phyloP scores from a whole-genome alignment of 1,140 invertebrate species.

The Drosophila dunni region DNA sequence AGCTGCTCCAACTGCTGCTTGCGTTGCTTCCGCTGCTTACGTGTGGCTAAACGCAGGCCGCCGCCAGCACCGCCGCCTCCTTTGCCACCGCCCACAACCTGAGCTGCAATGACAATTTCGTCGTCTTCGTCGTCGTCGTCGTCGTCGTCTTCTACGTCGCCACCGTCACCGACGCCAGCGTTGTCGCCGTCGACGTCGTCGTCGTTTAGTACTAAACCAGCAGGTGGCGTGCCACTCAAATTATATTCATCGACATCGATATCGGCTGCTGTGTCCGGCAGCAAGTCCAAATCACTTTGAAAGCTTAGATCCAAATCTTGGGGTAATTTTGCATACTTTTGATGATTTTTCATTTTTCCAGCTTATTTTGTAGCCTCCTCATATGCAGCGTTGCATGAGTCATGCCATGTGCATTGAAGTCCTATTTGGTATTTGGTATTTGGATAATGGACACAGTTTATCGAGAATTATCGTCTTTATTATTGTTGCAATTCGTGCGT shows the following conservation, averaged over 20 bases:
- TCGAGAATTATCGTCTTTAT: constrained; percentile 32
- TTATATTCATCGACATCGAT: constrained; percentile 67
- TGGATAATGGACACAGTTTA: constrained; percentile 31
- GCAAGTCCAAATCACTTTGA: constrained; percentile 75
- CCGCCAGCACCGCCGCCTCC: constrained; percentile 14
- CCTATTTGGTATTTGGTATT: neutral
- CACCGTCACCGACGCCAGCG: constrained; percentile 16
- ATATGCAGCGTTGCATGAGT: constrained; percentile 39
- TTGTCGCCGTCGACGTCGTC: constrained; percentile 52
- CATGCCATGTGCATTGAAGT: constrained; percentile 45
- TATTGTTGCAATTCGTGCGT: constrained; percentile 43
- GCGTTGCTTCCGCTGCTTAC: constrained; percentile 48
- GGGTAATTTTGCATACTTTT: constrained; percentile 81
- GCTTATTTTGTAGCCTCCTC: constrained; percentile 38
- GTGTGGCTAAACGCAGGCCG: constrained; percentile 59
- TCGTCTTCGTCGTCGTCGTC: constrained; percentile 58
- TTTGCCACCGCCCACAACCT: constrained; percentile 36
- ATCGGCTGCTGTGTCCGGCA: constrained; percentile 74
- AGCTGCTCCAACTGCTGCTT: constrained; percentile 58
- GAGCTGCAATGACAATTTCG: constrained; percentile 70
- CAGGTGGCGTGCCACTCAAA: constrained; percentile 63
- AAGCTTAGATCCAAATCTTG: constrained; percentile 84
- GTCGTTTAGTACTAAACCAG: constrained; percentile 49
- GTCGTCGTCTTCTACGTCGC: constrained; percentile 10
- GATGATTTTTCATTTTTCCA: constrained; percentile 82